phyloP scores from a whole-genome alignment of 2,113 vertebrate genomes.

The Aramus guarauna region DNA sequence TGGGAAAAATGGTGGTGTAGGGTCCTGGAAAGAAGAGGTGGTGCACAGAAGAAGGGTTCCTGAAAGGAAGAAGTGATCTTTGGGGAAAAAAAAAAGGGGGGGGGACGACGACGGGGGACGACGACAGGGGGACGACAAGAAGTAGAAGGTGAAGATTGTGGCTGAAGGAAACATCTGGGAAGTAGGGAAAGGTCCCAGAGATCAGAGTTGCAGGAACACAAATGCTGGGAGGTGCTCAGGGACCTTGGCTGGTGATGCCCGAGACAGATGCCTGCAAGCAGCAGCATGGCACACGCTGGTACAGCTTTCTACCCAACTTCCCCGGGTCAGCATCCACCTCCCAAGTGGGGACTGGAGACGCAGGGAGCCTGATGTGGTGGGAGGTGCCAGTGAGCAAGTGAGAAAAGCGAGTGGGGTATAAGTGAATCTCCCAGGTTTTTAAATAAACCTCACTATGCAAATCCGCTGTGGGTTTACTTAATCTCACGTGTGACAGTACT shows the following conservation, averaged over 20 bases:
- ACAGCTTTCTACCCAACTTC: neutral
- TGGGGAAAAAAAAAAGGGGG: neutral
- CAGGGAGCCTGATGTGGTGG: fast-evolving
- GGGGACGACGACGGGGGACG: too few relatives aligned
- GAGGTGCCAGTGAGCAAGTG: neutral
- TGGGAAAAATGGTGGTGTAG: neutral
- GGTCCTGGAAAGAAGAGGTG: neutral
- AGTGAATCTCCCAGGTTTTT: neutral
- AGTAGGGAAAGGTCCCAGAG: neutral
- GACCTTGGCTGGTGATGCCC: neutral
- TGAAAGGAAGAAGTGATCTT: neutral
- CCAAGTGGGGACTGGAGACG: fast-evolving
- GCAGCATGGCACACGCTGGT: fast-evolving
- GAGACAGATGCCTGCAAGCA: neutral
- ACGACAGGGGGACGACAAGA: too few relatives aligned
- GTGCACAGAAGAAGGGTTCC: neutral
- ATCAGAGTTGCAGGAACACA: fast-evolving
- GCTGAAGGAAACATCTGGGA: neutral
- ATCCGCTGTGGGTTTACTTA: neutral
- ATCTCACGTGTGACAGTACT: neutral
- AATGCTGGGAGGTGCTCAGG: neutral
- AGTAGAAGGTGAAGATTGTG: neutral
- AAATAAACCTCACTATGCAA: neutral
- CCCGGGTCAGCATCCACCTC: neutral
- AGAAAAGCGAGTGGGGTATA: neutral